Evolutionary conservation across 1,140 invertebrate species (phyloP).

Genomic region (Pseudomyrmex dendroicus): DNA sequence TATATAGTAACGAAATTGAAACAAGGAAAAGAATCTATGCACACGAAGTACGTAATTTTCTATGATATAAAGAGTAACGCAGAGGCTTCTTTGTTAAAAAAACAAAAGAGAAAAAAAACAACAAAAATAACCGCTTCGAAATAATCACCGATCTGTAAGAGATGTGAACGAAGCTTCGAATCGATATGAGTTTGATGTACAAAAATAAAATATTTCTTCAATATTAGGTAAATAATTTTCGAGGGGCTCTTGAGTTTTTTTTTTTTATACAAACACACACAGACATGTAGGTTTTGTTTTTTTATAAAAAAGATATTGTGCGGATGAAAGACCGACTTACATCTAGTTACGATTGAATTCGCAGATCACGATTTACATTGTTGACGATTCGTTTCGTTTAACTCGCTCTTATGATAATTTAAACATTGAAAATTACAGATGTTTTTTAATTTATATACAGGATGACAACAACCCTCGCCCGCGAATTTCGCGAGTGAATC

Average conservation of each 20-base stretch:
- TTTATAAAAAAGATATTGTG: background rate
- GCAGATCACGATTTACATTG: constrained; percentile 9
- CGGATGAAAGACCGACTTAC: background rate
- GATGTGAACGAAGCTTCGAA: constrained; percentile 7
- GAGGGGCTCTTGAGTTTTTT: constrained; percentile 8
- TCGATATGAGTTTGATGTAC: constrained; percentile 20
- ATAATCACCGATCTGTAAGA: constrained; percentile 14
- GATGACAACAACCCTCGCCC: background rate
- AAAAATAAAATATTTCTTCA: constrained; percentile 13
- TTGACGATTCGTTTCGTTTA: constrained; percentile 36
- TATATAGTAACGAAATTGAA: constrained; percentile 48
- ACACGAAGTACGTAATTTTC: constrained; percentile 56
- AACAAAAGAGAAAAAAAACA: no score
- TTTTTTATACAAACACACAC: constrained; percentile 1
- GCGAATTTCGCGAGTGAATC: constrained; percentile 15
- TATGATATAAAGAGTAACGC: constrained; percentile 31
- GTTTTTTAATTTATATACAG: constrained; percentile 49
- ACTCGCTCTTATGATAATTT: constrained; percentile 34
- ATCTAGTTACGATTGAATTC: constrained; percentile 23
- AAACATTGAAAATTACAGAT: constrained; percentile 27
- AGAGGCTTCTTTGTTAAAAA: constrained; percentile 23
- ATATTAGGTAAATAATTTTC: constrained; percentile 23
- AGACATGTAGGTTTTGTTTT: background rate
- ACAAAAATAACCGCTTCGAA: constrained; percentile 2
- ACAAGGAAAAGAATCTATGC: constrained; percentile 52